Conservation (phyloP, 2,797 vertebrate genomes). For the Onychomys arenicola region DNA sequence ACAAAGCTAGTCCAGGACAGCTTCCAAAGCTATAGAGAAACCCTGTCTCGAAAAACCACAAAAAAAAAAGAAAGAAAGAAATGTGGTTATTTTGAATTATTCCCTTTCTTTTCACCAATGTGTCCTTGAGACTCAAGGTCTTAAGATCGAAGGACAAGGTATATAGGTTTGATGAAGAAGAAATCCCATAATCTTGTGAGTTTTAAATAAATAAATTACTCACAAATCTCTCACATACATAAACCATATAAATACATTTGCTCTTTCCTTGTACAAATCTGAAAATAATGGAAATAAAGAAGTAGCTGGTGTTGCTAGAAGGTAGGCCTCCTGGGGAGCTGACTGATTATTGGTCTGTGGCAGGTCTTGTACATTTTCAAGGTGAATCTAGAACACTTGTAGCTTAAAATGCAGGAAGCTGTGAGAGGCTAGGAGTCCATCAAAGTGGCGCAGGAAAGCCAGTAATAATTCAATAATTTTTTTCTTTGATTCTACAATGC, state of each 20-base stretch:
- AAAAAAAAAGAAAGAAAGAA: too few relatives aligned
- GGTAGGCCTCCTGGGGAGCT: neutral
- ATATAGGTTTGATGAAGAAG: neutral
- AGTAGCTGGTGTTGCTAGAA: neutral
- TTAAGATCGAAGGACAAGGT: neutral
- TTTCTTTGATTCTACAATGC: neutral
- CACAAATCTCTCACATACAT: neutral
- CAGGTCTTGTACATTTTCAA: neutral
- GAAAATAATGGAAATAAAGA: neutral
- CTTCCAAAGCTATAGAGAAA: too few relatives aligned
- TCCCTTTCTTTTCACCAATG: neutral
- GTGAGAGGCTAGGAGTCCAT: neutral
- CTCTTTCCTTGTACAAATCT: neutral
- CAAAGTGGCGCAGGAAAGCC: neutral
- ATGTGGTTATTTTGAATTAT: slow-evolving; percentile 16
- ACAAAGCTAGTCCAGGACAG: too few relatives aligned
- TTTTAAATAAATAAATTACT: neutral
- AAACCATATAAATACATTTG: neutral
- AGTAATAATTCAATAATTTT: neutral
- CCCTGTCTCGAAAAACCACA: too few relatives aligned
- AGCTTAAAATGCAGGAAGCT: neutral
- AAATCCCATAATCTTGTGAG: neutral
- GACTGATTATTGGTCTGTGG: neutral
- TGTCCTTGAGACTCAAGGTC: neutral
- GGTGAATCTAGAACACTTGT: neutral